These are phyloP conservation scores for Vidua macroura DNA, from an alignment of 2,113 vertebrate genomes.

Conservation along the genomic window DNA sequence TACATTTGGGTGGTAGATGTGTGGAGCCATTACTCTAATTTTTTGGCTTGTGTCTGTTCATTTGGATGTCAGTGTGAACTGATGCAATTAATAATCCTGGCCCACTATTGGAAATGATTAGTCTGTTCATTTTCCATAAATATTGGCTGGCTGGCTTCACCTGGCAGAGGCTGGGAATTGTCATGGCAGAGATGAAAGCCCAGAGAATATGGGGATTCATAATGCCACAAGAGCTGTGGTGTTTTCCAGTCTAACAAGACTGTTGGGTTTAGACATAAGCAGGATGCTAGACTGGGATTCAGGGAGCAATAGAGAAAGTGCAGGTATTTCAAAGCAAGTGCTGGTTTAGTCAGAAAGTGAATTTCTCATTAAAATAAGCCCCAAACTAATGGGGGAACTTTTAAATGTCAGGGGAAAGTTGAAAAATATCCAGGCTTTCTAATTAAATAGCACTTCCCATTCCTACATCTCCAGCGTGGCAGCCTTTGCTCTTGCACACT, in stretches of 20 bases:
- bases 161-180: constrained; percentile 61
- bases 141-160: constrained; percentile 60
- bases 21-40: constrained; percentile 59
- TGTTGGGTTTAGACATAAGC: constrained; percentile 47
- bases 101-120: constrained; percentile 66
- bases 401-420: background rate
- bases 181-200: constrained; percentile 58
- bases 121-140: constrained; percentile 29
- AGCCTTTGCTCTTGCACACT: background rate
- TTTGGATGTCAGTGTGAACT: constrained; percentile 50
- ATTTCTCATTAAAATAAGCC: constrained; percentile 29
- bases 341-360: constrained; percentile 30
- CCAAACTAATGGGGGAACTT: background rate
- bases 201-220: constrained; percentile 59
- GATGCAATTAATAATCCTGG: constrained; percentile 55
- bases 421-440: background rate
- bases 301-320: background rate
- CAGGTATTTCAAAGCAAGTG: constrained; percentile 40
- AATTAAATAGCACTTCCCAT: background rate
- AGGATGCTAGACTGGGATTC: constrained; percentile 25
- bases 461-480: background rate
- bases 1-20: constrained; percentile 51
- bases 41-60: constrained; percentile 38
- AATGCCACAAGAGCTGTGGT: constrained; percentile 28
- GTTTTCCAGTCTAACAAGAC: constrained; percentile 62